Evolutionary conservation across 92 coral and sea anemone genomes (phyloP).

Genomic region (Actinostola sp.): DNA sequence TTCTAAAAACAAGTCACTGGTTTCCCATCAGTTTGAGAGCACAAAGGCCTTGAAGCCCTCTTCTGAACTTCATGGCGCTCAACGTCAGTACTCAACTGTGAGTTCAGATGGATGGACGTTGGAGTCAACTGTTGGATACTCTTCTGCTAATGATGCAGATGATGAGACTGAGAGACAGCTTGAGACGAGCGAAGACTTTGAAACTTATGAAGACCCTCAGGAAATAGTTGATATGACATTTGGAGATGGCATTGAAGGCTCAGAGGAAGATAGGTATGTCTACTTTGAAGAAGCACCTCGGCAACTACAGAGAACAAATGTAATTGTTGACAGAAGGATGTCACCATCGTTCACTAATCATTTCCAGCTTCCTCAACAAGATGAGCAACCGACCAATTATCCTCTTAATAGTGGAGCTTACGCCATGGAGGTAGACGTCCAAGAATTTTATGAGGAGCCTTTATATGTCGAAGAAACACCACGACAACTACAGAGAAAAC

Average conservation of each 20-base stretch:
- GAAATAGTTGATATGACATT: slow-evolving; percentile 47
- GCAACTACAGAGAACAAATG: neutral
- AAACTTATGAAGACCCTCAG: slow-evolving; percentile 24
- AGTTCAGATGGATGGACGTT: slow-evolving; percentile 28
- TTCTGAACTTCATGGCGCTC: neutral
- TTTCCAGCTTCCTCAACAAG: too few species aligned
- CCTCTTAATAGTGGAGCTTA: too few species aligned
- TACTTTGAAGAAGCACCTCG: slow-evolving; percentile 2
- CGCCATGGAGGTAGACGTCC: too few species aligned
- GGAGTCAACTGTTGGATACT: slow-evolving; percentile 16
- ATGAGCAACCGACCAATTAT: too few species aligned
- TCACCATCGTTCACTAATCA: neutral
- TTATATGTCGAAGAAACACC: neutral
- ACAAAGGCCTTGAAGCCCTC: neutral
- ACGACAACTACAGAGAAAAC: neutral
- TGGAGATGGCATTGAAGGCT: slow-evolving; percentile 20
- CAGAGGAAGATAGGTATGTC: slow-evolving; percentile 7
- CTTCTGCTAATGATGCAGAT: slow-evolving; percentile 34
- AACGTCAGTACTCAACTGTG: slow-evolving; percentile 3
- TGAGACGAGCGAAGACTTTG: slow-evolving; percentile 22
- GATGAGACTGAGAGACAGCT: slow-evolving; percentile 30
- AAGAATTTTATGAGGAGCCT: too few species aligned
- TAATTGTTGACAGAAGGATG: slow-evolving; percentile 1
- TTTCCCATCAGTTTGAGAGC: neutral
- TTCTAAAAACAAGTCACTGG: neutral